Evolutionary conservation across 2,797 vertebrate genomes (phyloP), one percentile per base, ranked within the genome.

Genomic region (Rhinophrynus dorsalis): DNA sequence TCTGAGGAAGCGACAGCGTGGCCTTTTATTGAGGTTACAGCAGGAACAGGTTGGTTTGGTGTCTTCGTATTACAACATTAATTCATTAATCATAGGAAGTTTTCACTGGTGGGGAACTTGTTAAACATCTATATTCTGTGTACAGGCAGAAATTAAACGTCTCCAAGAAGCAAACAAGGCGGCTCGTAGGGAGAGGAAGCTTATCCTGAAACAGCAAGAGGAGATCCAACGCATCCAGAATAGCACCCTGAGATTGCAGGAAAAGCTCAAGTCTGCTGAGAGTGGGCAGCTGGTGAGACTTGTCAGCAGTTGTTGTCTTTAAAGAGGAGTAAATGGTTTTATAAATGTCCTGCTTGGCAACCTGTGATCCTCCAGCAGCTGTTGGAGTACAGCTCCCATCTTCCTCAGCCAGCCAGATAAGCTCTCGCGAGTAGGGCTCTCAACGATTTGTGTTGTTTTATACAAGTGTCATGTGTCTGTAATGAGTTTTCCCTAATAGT

Each of bases 151-250:
- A 89, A 99, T 99, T 76, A 96, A 92, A 75, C 91, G 95, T 54
- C 95, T 99, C 62, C 96, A 99, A 79, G 97, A 99, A 79, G 97
- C 95, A 13, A 98, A 94, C 82, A 96, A 94, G 78, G 95, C 96
- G 52, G 97, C 97, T 27, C 91, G 95, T 47, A 96, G 94, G 80
- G 97, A 99, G 78, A 91, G 97, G 30, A 96, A 96, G 48, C 85
- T 98, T 67, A 90, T 99, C 78, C 87, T 98, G 35, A 98, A 98
- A 77, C 97, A 99, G 79, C 97, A 98, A 83, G 93, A 92, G 0
- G 96, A 99, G 79, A 99, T 99, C 35, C 93, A 96, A 79, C 90
- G 93, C 18, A 98, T 99, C 84, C 94, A 93, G 47, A 94, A 91
- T 73, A 94, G 94, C 5, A 99, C 97, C 1, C 87, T 95, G 55